Base-by-base conservation (phyloP, 2,797 vertebrate species). In the Nothura maculosa region DNA sequence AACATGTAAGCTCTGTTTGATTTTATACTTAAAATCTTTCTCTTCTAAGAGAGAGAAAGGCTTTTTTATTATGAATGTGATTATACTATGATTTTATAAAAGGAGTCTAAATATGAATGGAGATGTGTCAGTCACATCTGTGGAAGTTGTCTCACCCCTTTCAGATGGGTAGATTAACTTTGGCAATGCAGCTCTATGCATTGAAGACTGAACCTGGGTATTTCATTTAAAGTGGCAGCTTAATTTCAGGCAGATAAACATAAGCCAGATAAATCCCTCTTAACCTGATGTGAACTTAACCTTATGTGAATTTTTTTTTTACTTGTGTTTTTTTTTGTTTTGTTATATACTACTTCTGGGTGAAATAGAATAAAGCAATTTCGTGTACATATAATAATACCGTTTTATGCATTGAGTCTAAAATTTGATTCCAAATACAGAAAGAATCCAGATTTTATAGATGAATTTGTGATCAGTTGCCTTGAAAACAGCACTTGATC, bases 181-280 rank as follows among this genome's bases (percentile, higher is more conserved):
- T 14, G 38, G 32, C 75, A 77, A 10, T 1, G 0, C 7, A 57
- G n/a, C 20, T 8, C 13, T 66, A 24, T 63, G 3, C 57, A 4
- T 42, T 75, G 69, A 21, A 81, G 48, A 38, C 36, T 63, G 62
- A 75, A 10, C 28, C 47, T 68, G 82, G 5, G 34, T 64, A 42
- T 38, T 10, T 72, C 42, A 60, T 36, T 79, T 66, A 36, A 12
- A 38, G n/a, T 30, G 70, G 22, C 36, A 17, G 18, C 30, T 75
- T 66, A 48, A 36, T 82, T 87, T 28, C 36, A 74, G 36, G 12
- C 67, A 21, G 25, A 40, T 87, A 6, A 54, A 14, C 21, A 34
- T 80, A 57, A 77, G 43, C 19, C 61, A 72, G 21, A 10, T 75
- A 30, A 75, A 83, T 89, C 12, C 16, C 47, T 48, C 47, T 48